Percentiles rank a stretch among this genome's conserved stretches.
Conservation (phyloP, 2,113 vertebrate species). For the Blennius ocellaris region DNA sequence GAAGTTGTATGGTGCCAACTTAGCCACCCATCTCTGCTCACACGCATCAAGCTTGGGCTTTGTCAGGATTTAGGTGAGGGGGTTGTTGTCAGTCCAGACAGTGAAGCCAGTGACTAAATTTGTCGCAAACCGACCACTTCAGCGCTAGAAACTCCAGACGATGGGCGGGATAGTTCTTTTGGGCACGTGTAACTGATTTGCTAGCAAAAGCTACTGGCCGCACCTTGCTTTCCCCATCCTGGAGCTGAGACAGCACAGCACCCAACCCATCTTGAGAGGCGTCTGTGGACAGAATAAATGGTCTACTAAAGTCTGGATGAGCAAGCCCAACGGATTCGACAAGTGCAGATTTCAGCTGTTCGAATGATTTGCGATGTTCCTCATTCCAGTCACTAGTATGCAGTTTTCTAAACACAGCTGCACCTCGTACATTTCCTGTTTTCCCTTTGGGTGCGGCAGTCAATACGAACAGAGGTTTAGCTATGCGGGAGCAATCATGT, state of each 20-base stretch:
- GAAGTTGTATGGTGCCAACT: conserved; percentile 1
- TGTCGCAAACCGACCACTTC: conserved; percentile 24
- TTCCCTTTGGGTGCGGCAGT: not conserved
- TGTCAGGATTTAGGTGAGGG: conserved; percentile 1
- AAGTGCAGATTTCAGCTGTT: conserved; percentile 7
- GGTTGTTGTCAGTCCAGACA: no score
- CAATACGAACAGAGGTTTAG: not conserved
- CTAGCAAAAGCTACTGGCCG: not conserved
- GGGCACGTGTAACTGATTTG: not conserved
- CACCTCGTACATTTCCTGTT: not conserved
- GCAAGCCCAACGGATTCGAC: not conserved
- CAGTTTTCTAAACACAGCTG: not conserved
- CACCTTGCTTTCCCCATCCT: not conserved
- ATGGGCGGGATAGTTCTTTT: conserved; percentile 8
- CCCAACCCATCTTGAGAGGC: not conserved
- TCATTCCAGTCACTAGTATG: conserved; percentile 7
- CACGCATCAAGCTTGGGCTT: conserved; percentile 17
- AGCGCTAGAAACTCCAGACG: not conserved
- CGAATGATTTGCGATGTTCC: not conserved
- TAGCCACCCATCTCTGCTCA: conserved; percentile 24
- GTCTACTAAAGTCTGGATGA: conserved; percentile 3
- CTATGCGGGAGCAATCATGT: not conserved
- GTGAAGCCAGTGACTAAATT: conserved; percentile 22
- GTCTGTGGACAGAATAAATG: not conserved
- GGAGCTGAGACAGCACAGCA: not conserved